A percentile compares a stretch with the other conserved stretches of the same genome.
Evolutionary conservation across 37 sponge, comb jelly and placozoan species (phyloP).

Genomic region (Diacarnus erythraeanus): DNA sequence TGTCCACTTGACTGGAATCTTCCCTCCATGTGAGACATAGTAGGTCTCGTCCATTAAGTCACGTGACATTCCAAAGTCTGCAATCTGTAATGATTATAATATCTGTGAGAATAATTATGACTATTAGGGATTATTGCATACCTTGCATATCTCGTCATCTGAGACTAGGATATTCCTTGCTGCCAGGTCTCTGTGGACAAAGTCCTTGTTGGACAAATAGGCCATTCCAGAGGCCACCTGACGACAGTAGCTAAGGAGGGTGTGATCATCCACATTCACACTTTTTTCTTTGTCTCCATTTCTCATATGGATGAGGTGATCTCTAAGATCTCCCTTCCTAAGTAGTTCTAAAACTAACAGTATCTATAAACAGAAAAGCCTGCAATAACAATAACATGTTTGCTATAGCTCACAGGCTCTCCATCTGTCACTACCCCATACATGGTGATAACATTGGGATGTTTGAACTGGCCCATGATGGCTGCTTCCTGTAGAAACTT

Average conservation of each 20-base stretch:
- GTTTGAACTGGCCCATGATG: conserved; percentile 16
- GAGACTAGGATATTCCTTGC: conserved; percentile 14
- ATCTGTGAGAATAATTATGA: background rate
- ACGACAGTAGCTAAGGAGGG: conserved; percentile 16
- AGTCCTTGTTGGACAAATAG: conserved; percentile 9
- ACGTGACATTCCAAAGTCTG: conserved; percentile 24
- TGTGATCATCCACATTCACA: background rate
- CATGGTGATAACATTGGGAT: conserved; percentile 7
- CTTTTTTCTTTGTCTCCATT: background rate
- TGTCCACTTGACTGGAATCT: conserved; percentile 22
- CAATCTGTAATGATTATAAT: conserved; percentile 1
- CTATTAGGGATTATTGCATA: background rate
- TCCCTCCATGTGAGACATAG: conserved; percentile 13
- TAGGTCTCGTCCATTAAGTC: conserved; percentile 6
- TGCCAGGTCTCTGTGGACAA: conserved; percentile 20
- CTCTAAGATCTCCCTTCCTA: background rate
- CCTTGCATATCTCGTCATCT: conserved; percentile 10
- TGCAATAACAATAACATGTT: background rate
- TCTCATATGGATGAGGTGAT: background rate
- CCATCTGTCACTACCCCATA: conserved; percentile 5
- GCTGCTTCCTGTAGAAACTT: conserved; percentile 23
- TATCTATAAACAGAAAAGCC: background rate
- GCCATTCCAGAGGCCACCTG: conserved; percentile 13
- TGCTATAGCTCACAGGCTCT: conserved; percentile 8
- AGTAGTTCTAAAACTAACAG: background rate